These are phyloP conservation scores for Ophthalmolycus amberensis DNA, from an alignment of 2,113 vertebrate species.

Conservation along the genomic window DNA sequence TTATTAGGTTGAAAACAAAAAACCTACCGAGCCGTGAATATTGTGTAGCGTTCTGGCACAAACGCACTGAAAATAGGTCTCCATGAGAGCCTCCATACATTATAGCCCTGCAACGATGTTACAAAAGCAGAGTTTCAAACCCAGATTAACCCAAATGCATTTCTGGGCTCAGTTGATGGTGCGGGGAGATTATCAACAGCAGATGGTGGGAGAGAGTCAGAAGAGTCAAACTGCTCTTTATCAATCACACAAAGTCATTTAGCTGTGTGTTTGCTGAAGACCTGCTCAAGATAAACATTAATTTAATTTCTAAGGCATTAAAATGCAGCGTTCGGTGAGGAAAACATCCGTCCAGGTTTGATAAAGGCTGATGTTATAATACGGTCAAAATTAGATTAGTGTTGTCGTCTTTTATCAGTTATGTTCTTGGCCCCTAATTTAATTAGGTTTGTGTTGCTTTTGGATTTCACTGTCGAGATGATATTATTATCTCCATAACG, in stretches of 20 bases:
- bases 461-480: background rate
- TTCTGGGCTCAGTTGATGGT: slow-evolving; percentile 31
- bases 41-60: background rate
- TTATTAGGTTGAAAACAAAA: background rate
- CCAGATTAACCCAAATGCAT: slow-evolving; percentile 73
- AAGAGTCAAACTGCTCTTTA: slow-evolving; percentile 29
- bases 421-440: background rate
- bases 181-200: slow-evolving; percentile 67
- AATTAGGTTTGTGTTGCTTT: background rate
- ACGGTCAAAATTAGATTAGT: background rate
- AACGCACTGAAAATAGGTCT: background rate
- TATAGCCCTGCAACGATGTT: slow-evolving; percentile 20
- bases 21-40: background rate
- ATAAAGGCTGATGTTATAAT: background rate
- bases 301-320: background rate
- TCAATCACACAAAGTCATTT: background rate
- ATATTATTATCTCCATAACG: background rate
- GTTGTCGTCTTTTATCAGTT: background rate
- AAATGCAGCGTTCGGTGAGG: background rate
- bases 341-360: too few species aligned
- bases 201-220: slow-evolving; percentile 63
- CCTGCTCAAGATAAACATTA: background rate
- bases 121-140: slow-evolving; percentile 44
- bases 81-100: slow-evolving; percentile 2
- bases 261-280: slow-evolving; percentile 10